Conservation (phyloP, 2,797 vertebrate species). For the Glyptemys insculpta region DNA sequence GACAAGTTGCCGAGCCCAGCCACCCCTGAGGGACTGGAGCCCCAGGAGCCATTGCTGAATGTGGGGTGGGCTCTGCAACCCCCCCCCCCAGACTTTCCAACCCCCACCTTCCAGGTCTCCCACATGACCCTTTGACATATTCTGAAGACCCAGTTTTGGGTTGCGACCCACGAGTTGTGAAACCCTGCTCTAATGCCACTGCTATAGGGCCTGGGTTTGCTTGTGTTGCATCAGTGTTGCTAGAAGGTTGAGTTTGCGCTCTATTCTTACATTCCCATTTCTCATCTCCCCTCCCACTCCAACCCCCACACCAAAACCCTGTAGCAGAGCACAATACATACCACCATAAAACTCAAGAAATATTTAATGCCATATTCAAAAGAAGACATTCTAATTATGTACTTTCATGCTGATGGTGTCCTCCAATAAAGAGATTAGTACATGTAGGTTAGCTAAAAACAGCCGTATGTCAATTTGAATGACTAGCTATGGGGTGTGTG, state of each 20-base stretch:
- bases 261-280: not conserved
- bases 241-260: not conserved
- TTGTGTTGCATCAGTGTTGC: not conserved
- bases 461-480: not conserved
- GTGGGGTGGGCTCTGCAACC: not conserved
- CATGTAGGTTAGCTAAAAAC: not conserved
- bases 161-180: not conserved
- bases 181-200: not conserved
- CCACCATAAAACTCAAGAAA: not conserved
- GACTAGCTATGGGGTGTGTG: not conserved
- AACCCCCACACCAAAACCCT: not conserved
- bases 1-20: not conserved
- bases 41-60: not conserved
- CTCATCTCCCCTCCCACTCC: not conserved
- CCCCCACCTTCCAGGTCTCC: not conserved
- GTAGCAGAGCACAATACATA: not conserved
- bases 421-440: not conserved
- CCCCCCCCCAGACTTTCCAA: not conserved
- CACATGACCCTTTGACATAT: not conserved
- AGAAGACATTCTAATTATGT: not conserved
- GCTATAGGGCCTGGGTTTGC: rapidly evolving
- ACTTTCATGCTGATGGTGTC: not conserved
- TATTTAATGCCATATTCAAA: not conserved
- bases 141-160: not conserved
- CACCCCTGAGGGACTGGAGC: not conserved